A percentile compares a stretch with the other conserved stretches of the same genome.
phyloP scores from a whole-genome alignment of 2,113 vertebrate genomes.

The Myodes glareolus region DNA sequence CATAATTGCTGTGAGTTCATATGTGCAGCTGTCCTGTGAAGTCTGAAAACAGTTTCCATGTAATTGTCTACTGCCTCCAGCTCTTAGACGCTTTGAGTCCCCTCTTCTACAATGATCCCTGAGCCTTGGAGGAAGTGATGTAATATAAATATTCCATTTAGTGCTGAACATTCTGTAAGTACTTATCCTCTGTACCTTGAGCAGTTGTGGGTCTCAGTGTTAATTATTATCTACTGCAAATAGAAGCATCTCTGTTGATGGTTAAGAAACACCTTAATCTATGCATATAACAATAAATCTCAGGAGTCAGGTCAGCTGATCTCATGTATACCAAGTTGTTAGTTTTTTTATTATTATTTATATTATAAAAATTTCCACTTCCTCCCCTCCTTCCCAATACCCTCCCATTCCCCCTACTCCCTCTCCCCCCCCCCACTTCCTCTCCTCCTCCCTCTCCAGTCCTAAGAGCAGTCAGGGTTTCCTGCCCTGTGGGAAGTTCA shows the following conservation, averaged over 20 bases:
- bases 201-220: neutral
- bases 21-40: neutral
- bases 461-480: no score
- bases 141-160: neutral
- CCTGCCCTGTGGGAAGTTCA: no score
- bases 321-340: slow-evolving; percentile 44
- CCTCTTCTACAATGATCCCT: neutral
- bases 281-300: neutral
- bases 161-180: neutral
- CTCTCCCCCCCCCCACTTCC: no score
- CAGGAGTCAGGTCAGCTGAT: neutral
- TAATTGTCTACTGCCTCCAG: neutral
- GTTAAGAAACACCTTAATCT: neutral
- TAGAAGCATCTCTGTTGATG: neutral
- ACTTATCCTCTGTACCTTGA: neutral
- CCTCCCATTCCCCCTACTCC: no score
- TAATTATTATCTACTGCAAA: neutral
- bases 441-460: no score
- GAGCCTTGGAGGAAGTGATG: neutral
- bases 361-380: no score
- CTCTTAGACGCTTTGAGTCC: neutral
- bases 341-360: no score
- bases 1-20: neutral
- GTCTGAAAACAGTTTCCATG: neutral
- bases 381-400: no score